These are phyloP conservation scores for Vulpes ferrilata DNA, from an alignment of 2,113 vertebrate species.

Conservation along the genomic window DNA sequence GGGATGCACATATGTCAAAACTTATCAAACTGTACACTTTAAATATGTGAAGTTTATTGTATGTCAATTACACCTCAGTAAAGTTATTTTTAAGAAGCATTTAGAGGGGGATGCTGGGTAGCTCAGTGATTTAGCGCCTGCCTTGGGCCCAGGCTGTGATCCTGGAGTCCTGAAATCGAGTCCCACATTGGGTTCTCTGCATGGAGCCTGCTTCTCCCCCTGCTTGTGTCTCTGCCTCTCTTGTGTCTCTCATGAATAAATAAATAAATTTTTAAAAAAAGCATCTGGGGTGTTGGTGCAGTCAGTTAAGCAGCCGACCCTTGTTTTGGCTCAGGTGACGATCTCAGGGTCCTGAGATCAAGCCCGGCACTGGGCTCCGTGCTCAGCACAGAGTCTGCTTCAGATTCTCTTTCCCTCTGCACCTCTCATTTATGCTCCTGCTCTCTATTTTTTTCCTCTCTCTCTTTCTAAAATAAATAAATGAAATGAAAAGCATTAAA, in stretches of 20 bases:
- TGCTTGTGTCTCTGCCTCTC: no score
- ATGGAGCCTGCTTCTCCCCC: no score
- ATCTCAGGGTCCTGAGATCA: background rate
- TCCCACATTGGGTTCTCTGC: no score
- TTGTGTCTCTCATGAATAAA: no score
- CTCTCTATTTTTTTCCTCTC: background rate
- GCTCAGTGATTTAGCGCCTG: no score
- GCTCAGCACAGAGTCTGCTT: background rate
- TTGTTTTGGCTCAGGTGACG: background rate
- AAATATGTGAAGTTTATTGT: background rate
- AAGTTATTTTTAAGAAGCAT: background rate
- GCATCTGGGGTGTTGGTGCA: background rate
- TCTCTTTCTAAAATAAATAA: background rate
- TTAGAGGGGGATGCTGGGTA: background rate
- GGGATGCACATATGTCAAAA: background rate
- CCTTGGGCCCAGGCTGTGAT: no score
- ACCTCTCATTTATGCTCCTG: background rate
- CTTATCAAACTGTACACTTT: background rate
- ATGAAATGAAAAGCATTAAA: background rate
- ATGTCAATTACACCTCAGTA: constrained; percentile 15
- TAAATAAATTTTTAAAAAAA: no score
- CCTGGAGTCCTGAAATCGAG: no score
- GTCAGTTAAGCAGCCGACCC: background rate
- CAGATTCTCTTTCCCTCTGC: background rate
- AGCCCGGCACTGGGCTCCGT: background rate